phyloP scores from a whole-genome alignment of 2,113 vertebrate species.

The Hiodon tergisus region DNA sequence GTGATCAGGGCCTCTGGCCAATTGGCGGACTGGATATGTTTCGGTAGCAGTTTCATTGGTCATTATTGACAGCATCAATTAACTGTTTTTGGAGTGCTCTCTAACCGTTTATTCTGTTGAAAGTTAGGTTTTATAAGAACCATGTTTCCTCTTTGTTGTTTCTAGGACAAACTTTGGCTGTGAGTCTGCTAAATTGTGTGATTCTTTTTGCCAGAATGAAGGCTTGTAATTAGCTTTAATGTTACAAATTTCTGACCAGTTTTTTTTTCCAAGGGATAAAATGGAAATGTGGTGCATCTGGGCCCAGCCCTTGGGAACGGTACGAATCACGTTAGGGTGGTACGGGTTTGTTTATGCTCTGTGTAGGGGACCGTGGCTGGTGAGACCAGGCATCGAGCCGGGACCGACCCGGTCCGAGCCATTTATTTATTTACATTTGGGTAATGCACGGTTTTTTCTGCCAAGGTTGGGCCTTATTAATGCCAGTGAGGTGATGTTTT shows the following conservation, averaged over 20 bases:
- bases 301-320: no score
- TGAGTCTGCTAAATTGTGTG: not conserved
- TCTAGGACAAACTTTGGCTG: no score
- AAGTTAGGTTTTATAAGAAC: no score
- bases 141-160: no score
- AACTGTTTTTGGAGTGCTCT: no score
- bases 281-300: not conserved
- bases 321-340: not conserved
- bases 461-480: conserved; percentile 63
- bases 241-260: no score
- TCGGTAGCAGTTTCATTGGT: no score
- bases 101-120: no score
- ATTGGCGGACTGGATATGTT: not conserved
- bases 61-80: no score
- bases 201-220: not conserved
- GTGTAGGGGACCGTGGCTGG: not conserved
- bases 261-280: not conserved
- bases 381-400: not conserved
- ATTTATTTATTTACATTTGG: conserved; percentile 28
- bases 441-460: conserved; percentile 44
- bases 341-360: not conserved
- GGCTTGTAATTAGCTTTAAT: no score
- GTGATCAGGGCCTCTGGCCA: conserved; percentile 34
- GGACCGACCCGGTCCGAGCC: not conserved
- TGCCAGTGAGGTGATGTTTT: conserved; percentile 74